A percentile compares a stretch with the other conserved stretches of the same genome.
phyloP scores from a whole-genome alignment of 2,797 vertebrate genomes.

The Macrochelys suwanniensis region DNA sequence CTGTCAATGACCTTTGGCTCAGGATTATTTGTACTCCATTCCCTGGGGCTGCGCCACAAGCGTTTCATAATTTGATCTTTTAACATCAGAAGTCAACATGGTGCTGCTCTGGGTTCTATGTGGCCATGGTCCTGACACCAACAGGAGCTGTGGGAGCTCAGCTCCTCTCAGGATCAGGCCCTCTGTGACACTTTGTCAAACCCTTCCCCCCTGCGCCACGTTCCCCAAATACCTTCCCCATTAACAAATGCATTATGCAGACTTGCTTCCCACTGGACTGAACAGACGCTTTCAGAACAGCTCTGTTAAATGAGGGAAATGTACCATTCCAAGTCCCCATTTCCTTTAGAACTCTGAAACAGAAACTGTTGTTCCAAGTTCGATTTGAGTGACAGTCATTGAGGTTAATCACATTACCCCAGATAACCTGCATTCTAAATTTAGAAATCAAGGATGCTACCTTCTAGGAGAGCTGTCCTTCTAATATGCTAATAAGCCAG shows the following conservation, averaged over 20 bases:
- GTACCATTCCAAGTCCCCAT: constrained; percentile 2
- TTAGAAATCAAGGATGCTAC: constrained; percentile 49
- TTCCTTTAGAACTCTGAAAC: constrained; percentile 40
- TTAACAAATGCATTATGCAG: neutral
- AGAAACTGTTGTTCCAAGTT: constrained; percentile 42
- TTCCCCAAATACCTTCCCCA: neutral
- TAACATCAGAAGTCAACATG: neutral
- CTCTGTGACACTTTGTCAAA: neutral
- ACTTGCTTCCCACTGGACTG: neutral
- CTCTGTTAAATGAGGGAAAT: constrained; percentile 8
- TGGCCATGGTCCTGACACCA: neutral
- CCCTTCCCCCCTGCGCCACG: too few relatives aligned
- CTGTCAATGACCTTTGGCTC: neutral
- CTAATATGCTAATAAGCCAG: neutral
- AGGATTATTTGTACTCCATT: neutral
- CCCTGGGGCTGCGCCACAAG: fast-evolving
- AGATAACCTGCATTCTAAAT: constrained; percentile 63
- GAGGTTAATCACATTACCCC: constrained; percentile 66
- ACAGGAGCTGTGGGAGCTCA: neutral
- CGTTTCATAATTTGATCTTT: neutral
- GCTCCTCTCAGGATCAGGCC: neutral
- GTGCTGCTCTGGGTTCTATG: neutral
- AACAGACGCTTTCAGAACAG: neutral
- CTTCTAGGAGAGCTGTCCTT: constrained; percentile 34
- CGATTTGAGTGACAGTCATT: constrained; percentile 48